Evolutionary conservation across 2,797 vertebrate genomes (phyloP).

Genomic region (Mionectes olivaceus): DNA sequence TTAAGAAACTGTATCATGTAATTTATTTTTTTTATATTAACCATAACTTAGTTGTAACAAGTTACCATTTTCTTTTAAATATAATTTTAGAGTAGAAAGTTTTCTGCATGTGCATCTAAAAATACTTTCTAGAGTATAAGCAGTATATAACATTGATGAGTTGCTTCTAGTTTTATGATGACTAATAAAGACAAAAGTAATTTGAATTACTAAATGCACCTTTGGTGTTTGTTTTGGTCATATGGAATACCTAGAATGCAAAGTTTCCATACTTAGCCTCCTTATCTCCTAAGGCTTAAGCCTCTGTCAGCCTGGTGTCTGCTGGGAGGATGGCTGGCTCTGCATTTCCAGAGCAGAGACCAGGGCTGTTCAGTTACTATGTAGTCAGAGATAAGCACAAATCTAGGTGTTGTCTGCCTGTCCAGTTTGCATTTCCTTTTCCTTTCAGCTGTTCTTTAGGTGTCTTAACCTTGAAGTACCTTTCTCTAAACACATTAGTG

Average conservation of each 20-base stretch:
- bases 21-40: neutral
- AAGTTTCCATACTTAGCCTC: neutral
- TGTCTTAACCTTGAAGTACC: neutral
- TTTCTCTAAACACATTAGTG: neutral
- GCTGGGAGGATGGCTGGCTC: neutral
- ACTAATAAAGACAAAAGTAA: neutral
- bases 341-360: neutral
- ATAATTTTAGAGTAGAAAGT: neutral
- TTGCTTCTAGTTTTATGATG: neutral
- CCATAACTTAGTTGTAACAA: neutral
- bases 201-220: neutral
- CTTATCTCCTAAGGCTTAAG: neutral
- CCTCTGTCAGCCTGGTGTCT: neutral
- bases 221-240: neutral
- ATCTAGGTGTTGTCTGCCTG: neutral
- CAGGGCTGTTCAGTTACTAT: neutral
- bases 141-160: neutral
- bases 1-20: neutral
- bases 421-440: neutral
- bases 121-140: neutral
- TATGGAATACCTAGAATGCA: neutral
- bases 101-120: neutral
- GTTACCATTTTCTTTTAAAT: neutral
- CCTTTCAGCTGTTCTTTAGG: neutral
- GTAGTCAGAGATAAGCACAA: neutral